Evolutionary conservation across 2,797 vertebrate species (phyloP), one percentile per base, ranked within the genome.

Genomic region (Vespertilio murinus): DNA sequence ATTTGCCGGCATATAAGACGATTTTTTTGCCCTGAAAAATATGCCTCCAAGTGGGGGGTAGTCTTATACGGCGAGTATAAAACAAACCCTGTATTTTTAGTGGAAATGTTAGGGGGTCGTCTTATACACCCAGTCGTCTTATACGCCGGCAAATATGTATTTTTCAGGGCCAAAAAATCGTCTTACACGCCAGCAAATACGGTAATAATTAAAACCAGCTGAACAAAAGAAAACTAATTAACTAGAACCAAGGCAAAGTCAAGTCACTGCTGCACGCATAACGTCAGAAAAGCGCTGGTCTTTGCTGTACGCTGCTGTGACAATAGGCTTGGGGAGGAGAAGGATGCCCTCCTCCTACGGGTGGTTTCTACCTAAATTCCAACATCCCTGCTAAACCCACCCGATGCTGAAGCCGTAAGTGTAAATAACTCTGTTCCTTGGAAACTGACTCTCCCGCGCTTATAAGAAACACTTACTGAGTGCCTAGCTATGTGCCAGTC

Each of bases 191-290:
- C n/a, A n/a, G n/a, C n/a, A n/a, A n/a, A n/a, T n/a, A n/a, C n/a
- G n/a, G n/a, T n/a, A 89, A 85, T 67, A 65, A 91, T 71, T 74
- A 95, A 78, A 77, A 69, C 42, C 28, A 94, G 59, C 18, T 67
- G 40, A 89, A 78, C 18, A 45, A 90, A 69, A 79, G 69, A 73
- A 79, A 79, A 49, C 16, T 16, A 49, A 71, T 65, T 11, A 59
- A 78, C 42, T 59, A 85, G 79, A 81, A 87, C 20, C 5, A 69
- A 85, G 25, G 47, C n/a, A 64, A 84, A 74, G 45, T 35, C 52
- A 65, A 70, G 70, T 42, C 28, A n/a, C 14, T 18, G 73, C 49
- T 95, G 78, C 40, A 67, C 71, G 80, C 12, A 54, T 49, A 80
- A 42, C 16, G 12, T 33, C 28, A 65, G 45, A 35, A 73, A 73